phyloP scores from a whole-genome alignment of 2,797 vertebrate species.

The Cheirogaleus major region DNA sequence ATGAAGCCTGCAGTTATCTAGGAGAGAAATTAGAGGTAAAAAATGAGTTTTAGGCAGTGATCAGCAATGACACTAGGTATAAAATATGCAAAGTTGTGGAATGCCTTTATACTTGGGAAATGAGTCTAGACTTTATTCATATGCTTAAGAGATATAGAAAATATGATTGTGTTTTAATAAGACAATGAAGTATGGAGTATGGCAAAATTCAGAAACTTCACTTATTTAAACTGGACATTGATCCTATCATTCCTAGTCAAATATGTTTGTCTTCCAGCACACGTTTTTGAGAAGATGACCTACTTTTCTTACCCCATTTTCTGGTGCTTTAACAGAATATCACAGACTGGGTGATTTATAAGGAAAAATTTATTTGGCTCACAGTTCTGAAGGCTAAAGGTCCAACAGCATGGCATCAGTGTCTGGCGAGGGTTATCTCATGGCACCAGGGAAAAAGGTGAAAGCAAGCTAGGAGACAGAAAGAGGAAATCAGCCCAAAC shows the following conservation, averaged over 20 bases:
- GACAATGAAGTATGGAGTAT: not conserved
- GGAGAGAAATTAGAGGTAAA: not conserved
- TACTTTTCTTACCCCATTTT: not conserved
- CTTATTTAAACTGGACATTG: not conserved
- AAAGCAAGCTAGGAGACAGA: not conserved
- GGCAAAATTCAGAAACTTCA: not conserved
- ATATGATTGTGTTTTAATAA: not conserved
- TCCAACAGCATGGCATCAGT: not conserved
- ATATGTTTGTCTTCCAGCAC: accelerated
- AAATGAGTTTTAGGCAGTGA: not conserved
- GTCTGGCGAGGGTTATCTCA: not conserved
- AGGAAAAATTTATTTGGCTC: not conserved
- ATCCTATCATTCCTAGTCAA: not conserved
- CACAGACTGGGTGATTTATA: not conserved
- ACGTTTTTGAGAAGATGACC: not conserved
- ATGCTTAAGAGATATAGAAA: not conserved
- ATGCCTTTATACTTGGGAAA: not conserved
- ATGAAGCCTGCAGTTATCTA: not conserved
- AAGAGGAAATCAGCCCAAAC: not conserved
- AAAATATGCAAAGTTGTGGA: not conserved
- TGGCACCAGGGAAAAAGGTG: not conserved
- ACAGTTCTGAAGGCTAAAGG: not conserved
- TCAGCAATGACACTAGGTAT: not conserved
- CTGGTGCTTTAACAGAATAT: not conserved
- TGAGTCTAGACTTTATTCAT: not conserved